Conservation (phyloP, 2,888 invertebrate species). For the Anarsia innoxiella region DNA sequence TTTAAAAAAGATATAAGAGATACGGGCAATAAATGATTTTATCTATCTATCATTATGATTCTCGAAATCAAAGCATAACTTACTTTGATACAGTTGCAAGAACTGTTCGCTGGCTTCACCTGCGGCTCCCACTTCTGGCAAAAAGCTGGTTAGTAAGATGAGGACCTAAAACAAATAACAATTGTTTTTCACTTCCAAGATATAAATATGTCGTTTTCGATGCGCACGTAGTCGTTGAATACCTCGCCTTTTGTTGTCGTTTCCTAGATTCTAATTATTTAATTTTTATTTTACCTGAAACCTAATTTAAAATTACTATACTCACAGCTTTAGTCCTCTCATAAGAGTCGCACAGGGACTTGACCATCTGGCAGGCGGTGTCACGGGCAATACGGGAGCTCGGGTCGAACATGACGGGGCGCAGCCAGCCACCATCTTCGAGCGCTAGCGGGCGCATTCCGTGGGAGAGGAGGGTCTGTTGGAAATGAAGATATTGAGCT, state of each 20-base stretch:
- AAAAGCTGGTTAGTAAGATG: constrained; percentile 89
- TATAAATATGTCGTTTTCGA: too few species aligned
- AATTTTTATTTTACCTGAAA: too few species aligned
- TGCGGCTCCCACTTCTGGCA: constrained; percentile 88
- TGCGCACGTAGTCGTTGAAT: too few species aligned
- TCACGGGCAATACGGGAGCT: constrained; percentile 92
- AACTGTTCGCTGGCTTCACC: constrained; percentile 96
- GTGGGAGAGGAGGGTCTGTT: constrained; percentile 60
- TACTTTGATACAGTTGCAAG: constrained; percentile 87
- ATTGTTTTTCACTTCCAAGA: too few species aligned
- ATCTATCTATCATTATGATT: too few species aligned
- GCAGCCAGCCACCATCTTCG: constrained; percentile 87
- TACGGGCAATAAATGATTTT: too few species aligned
- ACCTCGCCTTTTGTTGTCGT: too few species aligned
- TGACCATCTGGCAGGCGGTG: constrained; percentile 91
- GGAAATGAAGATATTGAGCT: too few species aligned
- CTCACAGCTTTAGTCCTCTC: constrained; percentile 66
- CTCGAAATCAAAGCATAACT: constrained; percentile 20
- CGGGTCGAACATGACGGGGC: constrained; percentile 93
- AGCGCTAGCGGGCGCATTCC: constrained; percentile 77
- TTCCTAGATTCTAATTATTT: too few species aligned
- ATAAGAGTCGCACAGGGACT: constrained; percentile 82
- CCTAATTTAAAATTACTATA: too few species aligned
- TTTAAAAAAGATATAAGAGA: too few species aligned
- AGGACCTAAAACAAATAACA: too few species aligned